These are phyloP conservation scores for Platynereis dumerilii DNA, from an alignment of 2,888 invertebrate species.

Conservation along the genomic window DNA sequence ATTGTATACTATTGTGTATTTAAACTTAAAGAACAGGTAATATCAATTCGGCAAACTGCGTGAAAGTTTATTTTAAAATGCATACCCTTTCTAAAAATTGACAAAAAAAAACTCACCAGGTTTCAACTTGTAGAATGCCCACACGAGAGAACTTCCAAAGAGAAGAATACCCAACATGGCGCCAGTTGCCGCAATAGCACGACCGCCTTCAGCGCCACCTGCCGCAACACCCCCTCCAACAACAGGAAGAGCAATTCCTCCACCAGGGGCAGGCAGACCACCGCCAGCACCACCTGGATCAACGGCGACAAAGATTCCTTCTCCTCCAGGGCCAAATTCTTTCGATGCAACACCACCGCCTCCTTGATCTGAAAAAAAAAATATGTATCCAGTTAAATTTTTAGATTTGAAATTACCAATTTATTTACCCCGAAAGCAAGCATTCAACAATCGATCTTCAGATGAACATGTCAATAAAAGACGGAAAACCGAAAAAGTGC, in stretches of 20 bases:
- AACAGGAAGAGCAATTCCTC: constrained; percentile 2
- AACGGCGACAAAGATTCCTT: constrained; percentile 3
- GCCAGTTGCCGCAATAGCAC: constrained; percentile 42
- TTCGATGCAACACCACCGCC: neutral
- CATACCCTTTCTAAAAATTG: too few species aligned
- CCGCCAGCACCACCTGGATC: constrained; percentile 11
- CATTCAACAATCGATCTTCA: too few species aligned
- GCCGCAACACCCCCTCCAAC: constrained; percentile 23
- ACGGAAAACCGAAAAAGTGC: too few species aligned
- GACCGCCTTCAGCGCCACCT: constrained; percentile 43
- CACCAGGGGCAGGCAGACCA: constrained; percentile 8
- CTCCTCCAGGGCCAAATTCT: constrained; percentile 2
- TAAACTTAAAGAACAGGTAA: too few species aligned
- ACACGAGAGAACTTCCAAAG: constrained; percentile 36
- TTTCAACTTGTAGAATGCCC: constrained; percentile 43
- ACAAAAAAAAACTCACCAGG: constrained; percentile 39
- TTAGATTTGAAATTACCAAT: too few species aligned
- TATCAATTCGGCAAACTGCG: too few species aligned
- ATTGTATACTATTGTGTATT: too few species aligned
- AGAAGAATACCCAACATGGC: constrained; percentile 39
- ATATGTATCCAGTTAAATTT: too few species aligned
- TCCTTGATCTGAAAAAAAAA: too few species aligned
- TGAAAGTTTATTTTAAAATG: too few species aligned
- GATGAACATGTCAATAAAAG: too few species aligned
- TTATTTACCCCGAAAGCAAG: too few species aligned